Percentiles rank a stretch among this genome's conserved stretches.
phyloP scores from a whole-genome alignment of 2,113 vertebrate genomes.

The Scopus umbretta region DNA sequence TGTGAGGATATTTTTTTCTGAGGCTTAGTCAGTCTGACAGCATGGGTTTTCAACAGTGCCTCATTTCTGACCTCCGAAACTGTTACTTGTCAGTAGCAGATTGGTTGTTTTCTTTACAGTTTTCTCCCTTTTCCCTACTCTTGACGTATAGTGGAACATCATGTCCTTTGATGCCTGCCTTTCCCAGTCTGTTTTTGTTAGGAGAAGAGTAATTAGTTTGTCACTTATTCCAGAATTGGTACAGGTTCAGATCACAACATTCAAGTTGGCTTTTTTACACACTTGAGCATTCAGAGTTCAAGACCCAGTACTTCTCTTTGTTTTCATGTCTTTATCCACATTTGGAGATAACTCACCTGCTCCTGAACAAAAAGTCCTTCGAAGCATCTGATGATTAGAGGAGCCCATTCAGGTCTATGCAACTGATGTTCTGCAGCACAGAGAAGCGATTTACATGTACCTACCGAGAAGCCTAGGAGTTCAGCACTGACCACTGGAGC shows the following conservation, averaged over 20 bases:
- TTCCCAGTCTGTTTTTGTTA: not conserved
- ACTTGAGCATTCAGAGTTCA: not conserved
- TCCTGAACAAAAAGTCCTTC: not conserved
- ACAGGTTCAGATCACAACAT: not conserved
- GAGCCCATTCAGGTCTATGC: not conserved
- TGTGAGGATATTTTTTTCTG: not conserved
- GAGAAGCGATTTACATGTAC: not conserved
- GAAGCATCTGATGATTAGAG: not conserved
- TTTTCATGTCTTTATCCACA: not conserved
- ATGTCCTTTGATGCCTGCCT: not conserved
- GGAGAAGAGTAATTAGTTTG: not conserved
- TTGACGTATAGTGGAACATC: not conserved
- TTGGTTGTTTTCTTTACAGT: not conserved
- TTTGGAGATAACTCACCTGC: not conserved
- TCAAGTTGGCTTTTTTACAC: not conserved
- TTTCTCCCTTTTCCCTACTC: not conserved
- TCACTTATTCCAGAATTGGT: not conserved
- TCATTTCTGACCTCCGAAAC: not conserved
- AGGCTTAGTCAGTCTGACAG: not conserved
- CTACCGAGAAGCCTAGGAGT: not conserved
- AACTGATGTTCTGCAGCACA: not conserved
- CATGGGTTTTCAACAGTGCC: not conserved
- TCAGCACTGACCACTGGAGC: not conserved
- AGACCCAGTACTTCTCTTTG: not conserved
- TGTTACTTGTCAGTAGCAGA: not conserved